Evolutionary conservation across 1,140 invertebrate species (phyloP).

Genomic region (Heliconius hewitsoni): DNA sequence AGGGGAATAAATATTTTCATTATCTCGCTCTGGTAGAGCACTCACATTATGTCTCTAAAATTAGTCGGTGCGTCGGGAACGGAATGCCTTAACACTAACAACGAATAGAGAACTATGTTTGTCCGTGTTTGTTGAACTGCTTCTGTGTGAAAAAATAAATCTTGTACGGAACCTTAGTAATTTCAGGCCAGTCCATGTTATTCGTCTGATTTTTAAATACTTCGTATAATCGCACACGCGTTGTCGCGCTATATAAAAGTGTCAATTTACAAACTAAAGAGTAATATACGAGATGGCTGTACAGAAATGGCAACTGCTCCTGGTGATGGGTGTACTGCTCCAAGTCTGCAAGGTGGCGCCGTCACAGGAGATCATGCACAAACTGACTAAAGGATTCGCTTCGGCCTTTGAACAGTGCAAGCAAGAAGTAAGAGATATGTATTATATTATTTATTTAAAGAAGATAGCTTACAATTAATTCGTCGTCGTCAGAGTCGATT

Average conservation of each 20-base stretch:
- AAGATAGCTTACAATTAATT: no score
- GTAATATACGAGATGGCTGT: background rate
- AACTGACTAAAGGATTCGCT: conserved; percentile 54
- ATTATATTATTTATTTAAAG: background rate
- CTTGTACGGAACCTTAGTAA: conserved; percentile 9
- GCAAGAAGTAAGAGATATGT: conserved; percentile 49
- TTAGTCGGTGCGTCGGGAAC: no score
- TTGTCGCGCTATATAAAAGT: conserved; percentile 11
- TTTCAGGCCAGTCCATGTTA: background rate
- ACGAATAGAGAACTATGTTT: no score
- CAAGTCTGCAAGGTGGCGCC: conserved; percentile 21
- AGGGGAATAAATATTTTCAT: no score
- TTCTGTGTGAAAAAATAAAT: no score
- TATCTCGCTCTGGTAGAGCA: no score
- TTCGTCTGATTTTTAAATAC: background rate
- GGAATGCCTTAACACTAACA: no score
- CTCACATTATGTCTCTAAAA: no score
- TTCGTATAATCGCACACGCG: background rate
- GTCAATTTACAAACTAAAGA: background rate
- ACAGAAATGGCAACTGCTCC: conserved; percentile 48
- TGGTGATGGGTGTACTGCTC: conserved; percentile 21
- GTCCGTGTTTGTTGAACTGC: no score
- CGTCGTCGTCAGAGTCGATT: no score
- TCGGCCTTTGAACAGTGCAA: conserved; percentile 58
- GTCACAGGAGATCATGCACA: conserved; percentile 60